These are phyloP conservation scores for Hylia prasina DNA, from an alignment of 2,113 vertebrate species.

Conservation along the genomic window DNA sequence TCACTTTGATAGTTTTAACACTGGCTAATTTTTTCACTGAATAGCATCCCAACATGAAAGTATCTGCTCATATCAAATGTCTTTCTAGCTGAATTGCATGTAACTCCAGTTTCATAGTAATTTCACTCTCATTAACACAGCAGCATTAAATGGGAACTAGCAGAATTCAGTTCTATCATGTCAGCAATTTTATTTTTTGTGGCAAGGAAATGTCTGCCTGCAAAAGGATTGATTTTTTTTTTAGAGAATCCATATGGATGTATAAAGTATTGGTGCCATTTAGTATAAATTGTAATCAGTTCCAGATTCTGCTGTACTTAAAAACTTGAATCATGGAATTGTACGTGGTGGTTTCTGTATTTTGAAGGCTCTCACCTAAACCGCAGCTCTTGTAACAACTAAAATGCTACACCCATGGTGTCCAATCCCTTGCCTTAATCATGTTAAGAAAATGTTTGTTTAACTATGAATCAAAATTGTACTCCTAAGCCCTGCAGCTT, in stretches of 20 bases:
- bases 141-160: background rate
- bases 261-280: slow-evolving; percentile 22
- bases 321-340: background rate
- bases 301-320: slow-evolving; percentile 22
- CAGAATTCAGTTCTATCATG: background rate
- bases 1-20: background rate
- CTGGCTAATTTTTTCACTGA: background rate
- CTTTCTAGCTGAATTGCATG: background rate
- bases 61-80: background rate
- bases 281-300: slow-evolving; percentile 45
- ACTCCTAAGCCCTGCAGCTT: background rate
- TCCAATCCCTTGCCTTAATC: background rate
- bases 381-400: slow-evolving; percentile 3
- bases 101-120: background rate
- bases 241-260: background rate
- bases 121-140: background rate
- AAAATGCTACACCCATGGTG: background rate
- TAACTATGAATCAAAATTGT: slow-evolving; percentile 30
- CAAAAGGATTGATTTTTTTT: background rate
- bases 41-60: background rate
- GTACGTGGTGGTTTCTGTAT: background rate
- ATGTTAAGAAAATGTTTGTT: slow-evolving; percentile 33
- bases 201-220: slow-evolving; percentile 5
- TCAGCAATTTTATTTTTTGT: slow-evolving; percentile 29
- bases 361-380: slow-evolving; percentile 38